These are phyloP conservation scores for Slavum lentiscoides DNA, from an alignment of 2,888 invertebrate species.

Conservation along the genomic window DNA sequence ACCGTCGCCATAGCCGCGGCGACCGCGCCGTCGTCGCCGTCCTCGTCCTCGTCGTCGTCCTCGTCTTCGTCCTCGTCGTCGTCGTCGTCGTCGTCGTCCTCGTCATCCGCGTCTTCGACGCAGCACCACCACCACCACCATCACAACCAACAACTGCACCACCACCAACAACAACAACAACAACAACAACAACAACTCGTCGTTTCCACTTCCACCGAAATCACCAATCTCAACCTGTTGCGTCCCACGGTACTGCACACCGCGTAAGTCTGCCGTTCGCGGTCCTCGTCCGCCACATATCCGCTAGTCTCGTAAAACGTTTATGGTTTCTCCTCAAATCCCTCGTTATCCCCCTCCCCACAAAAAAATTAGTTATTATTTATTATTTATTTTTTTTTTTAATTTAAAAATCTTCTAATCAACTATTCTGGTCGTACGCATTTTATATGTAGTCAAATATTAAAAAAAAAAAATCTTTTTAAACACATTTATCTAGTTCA, in stretches of 20 bases:
- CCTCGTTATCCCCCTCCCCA: no score
- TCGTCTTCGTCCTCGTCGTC: conserved; percentile 13
- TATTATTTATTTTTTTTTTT: neutral
- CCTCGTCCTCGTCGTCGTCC: conserved; percentile 13
- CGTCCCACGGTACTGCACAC: conserved; percentile 49
- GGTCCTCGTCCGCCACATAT: neutral
- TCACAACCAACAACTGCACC: neutral
- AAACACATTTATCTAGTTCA: conserved; percentile 15
- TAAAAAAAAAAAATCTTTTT: conserved; percentile 16
- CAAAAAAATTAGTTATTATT: no score
- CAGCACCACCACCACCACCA: conserved; percentile 1
- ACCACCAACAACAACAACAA: neutral
- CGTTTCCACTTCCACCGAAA: conserved; percentile 24
- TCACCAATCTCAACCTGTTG: conserved; percentile 46
- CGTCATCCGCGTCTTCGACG: conserved; percentile 16
- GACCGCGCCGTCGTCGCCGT: neutral
- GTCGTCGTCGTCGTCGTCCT: neutral
- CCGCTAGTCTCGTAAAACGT: neutral
- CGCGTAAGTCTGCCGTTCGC: neutral
- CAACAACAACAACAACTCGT: neutral
- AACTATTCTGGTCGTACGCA: conserved; percentile 28
- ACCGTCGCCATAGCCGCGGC: conserved; percentile 59
- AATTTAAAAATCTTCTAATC: neutral
- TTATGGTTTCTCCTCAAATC: no score
- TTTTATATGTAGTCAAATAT: no score